Percentiles rank a stretch among this genome's conserved stretches.
These are phyloP conservation scores for Halisarca cf. caerulea DNA, from an alignment of 37 sponge, comb jelly and placozoan genomes.

Conservation along the genomic window DNA sequence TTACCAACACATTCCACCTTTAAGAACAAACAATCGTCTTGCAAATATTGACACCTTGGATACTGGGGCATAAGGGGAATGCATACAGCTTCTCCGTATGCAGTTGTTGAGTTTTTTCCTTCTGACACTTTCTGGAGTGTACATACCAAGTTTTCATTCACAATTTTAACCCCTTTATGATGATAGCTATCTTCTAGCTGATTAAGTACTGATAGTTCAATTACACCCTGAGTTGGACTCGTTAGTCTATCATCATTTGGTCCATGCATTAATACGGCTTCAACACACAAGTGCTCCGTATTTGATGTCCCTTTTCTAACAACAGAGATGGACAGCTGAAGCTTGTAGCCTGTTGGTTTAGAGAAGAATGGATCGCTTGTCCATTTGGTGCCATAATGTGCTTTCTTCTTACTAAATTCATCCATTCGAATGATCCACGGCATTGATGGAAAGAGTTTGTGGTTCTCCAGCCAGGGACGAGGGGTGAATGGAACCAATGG, in stretches of 20 bases:
- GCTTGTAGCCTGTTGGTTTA: not conserved
- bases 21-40: no score
- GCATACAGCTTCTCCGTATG: no score
- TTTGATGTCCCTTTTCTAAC: not conserved
- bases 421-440: conserved; percentile 11
- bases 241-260: not conserved
- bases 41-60: no score
- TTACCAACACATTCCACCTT: no score
- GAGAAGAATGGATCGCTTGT: not conserved
- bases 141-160: no score
- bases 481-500: no score
- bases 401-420: not conserved
- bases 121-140: no score
- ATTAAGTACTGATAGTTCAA: not conserved
- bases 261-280: not conserved
- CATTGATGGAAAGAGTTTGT: not conserved
- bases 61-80: no score
- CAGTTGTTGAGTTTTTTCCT: no score
- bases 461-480: conserved; percentile 26
- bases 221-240: not conserved
- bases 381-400: not conserved
- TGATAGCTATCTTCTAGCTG: not conserved
- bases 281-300: not conserved
- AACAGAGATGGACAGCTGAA: not conserved
- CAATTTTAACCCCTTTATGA: no score